Base-by-base conservation (phyloP, 2,113 vertebrate genomes). In the Tinamus guttatus region DNA sequence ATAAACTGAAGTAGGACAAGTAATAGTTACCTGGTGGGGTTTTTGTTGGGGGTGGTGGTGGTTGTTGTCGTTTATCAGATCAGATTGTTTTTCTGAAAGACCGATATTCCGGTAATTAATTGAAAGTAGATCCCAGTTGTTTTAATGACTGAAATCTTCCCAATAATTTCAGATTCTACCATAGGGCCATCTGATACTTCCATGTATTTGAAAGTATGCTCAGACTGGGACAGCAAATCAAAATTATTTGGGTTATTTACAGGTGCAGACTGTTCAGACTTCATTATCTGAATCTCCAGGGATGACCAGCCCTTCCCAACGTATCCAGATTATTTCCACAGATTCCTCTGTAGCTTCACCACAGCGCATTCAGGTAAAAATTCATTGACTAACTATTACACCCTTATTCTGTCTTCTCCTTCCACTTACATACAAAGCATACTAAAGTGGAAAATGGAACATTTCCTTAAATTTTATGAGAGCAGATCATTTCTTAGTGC, bases 261-360 rank as follows among this genome's bases (percentile, higher is more conserved):
- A 98, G 98, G 98, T 98, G 93, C 97, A 97, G 12, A 97, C 97
- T 95, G 94, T 96, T 89, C 98, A 98, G 96, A 97, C 97, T 85
- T 98, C 97, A 93, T 95, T 98, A 51, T 97, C 98, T 97, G 99
- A 98, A 97, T 98, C 98, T 98, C 98, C 98, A 97, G 98, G 98
- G 98, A 99, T 99, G 99, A 99, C 98, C 98, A 98, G 98, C 98
- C 99, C 99, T 97, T 99, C 98, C 58, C 99, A 99, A 34, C 98
- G 98, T 87, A 99, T 99, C 98, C 99, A 99, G 98, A 98, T 99
- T 87, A 99, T 99, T 97, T 99, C 99, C 71, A 97, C 98, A 67
- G 99, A 99, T 91, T 98, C 99, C 68, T 97, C 98, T 34, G 98
- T 98, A 95, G 94, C 98, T 90, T 98, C 99, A 80, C 98, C 99